Percentiles rank a stretch among this genome's conserved stretches.
Conservation (phyloP, 2,113 vertebrate species). For the Pipra filicauda region DNA sequence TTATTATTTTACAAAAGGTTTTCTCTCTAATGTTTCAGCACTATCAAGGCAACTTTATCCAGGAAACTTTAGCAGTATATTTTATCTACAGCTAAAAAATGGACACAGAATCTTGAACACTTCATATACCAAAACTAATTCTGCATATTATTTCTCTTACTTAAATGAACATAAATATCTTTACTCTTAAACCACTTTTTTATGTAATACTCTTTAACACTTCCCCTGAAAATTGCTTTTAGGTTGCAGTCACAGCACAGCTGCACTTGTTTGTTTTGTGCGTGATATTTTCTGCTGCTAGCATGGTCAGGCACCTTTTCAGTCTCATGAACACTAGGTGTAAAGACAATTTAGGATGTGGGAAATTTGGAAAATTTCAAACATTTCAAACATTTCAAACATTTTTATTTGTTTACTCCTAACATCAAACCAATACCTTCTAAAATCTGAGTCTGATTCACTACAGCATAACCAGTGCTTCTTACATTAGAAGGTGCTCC, state of each 20-base stretch:
- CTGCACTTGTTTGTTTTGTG: background rate
- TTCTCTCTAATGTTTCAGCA: background rate
- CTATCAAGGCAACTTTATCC: background rate
- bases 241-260: background rate
- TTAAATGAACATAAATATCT: background rate
- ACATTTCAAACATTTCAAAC: background rate
- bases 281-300: background rate
- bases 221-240: constrained; percentile 11
- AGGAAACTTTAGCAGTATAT: background rate
- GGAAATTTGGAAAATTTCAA: background rate
- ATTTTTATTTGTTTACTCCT: background rate
- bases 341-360: background rate
- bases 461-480: background rate
- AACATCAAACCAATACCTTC: background rate
- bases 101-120: background rate
- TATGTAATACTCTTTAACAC: background rate
- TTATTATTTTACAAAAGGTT: background rate
- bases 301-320: background rate
- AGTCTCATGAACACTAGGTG: background rate
- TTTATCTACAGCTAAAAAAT: background rate
- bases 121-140: background rate
- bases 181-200: background rate
- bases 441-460: background rate
- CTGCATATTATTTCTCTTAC: background rate
- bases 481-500: background rate